These are phyloP conservation scores for Spea hammondii DNA, from an alignment of 2,797 vertebrate species.

Conservation along the genomic window DNA sequence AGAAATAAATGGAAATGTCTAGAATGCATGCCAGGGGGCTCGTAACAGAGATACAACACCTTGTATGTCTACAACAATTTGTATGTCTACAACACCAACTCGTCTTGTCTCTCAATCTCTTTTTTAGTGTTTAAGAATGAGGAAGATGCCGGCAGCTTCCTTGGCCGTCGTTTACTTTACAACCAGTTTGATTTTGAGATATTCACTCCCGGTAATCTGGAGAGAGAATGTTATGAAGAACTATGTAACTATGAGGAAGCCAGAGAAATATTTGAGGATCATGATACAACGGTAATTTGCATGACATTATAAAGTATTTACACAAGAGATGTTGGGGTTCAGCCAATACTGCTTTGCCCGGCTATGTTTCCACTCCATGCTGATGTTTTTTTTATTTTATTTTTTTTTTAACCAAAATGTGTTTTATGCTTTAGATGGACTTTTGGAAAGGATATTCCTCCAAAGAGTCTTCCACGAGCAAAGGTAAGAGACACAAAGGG, in stretches of 20 bases:
- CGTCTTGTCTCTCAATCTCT: too few relatives aligned
- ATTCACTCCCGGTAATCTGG: conserved; percentile 83
- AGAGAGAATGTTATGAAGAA: conserved; percentile 90
- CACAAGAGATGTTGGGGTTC: not conserved
- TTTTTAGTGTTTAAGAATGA: conserved; percentile 80
- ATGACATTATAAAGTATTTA: not conserved
- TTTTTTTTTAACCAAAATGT: not conserved
- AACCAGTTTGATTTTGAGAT: conserved; percentile 94
- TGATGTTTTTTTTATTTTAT: not conserved
- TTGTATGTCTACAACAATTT: not conserved
- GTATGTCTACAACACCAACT: too few relatives aligned
- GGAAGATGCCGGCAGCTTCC: conserved; percentile 79
- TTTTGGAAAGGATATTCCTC: conserved; percentile 85
- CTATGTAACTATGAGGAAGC: conserved; percentile 91
- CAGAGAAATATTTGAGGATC: conserved; percentile 86
- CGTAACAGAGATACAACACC: not conserved
- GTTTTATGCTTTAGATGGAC: conserved; percentile 64
- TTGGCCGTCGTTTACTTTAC: conserved; percentile 82
- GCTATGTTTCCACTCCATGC: not conserved
- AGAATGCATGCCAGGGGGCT: too few relatives aligned
- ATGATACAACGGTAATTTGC: conserved; percentile 74
- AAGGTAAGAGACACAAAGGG: conserved; percentile 57
- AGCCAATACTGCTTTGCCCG: not conserved
- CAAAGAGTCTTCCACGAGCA: conserved; percentile 60
- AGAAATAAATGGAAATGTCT: too few relatives aligned